These are phyloP conservation scores for Tetramorium simillimum DNA, from an alignment of 1,140 invertebrate species.

Conservation along the genomic window DNA sequence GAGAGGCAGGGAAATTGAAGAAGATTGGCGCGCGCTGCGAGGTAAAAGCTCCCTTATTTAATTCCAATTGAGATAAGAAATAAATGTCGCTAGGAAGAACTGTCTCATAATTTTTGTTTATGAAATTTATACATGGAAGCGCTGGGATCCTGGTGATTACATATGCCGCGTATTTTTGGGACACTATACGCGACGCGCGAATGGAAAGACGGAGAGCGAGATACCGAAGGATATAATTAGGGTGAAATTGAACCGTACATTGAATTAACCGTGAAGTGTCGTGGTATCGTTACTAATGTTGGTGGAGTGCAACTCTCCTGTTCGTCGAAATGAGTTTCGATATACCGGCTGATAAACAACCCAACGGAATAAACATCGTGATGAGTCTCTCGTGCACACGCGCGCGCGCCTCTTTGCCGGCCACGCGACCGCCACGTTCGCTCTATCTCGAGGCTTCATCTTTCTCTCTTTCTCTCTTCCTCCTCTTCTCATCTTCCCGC, in stretches of 20 bases:
- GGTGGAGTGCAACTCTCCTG: background rate
- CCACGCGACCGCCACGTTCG: slow-evolving; percentile 81
- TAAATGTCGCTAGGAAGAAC: background rate
- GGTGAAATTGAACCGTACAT: slow-evolving; percentile 7
- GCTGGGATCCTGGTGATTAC: background rate
- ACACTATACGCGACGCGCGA: background rate
- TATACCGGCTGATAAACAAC: slow-evolving; percentile 29
- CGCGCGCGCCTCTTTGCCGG: slow-evolving; percentile 71
- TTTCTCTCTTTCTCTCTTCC: slow-evolving; percentile 44
- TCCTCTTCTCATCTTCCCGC: slow-evolving; percentile 32
- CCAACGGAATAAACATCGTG: slow-evolving; percentile 53
- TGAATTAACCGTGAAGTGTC: slow-evolving; percentile 41
- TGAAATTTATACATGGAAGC: background rate
- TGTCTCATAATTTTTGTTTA: background rate
- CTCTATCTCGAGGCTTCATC: slow-evolving; percentile 56
- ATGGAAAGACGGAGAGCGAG: background rate
- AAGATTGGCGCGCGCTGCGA: background rate
- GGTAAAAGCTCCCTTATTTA: background rate
- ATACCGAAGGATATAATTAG: slow-evolving; percentile 11
- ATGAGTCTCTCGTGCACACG: slow-evolving; percentile 64
- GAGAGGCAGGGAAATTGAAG: background rate
- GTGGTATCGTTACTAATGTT: slow-evolving; percentile 2
- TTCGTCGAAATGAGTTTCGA: slow-evolving; percentile 9
- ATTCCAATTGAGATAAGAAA: background rate
- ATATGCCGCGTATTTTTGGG: background rate